A percentile compares a stretch with the other conserved stretches of the same genome.
Evolutionary conservation across 1,140 invertebrate genomes (phyloP).

Genomic region (Laupala kohalensis): DNA sequence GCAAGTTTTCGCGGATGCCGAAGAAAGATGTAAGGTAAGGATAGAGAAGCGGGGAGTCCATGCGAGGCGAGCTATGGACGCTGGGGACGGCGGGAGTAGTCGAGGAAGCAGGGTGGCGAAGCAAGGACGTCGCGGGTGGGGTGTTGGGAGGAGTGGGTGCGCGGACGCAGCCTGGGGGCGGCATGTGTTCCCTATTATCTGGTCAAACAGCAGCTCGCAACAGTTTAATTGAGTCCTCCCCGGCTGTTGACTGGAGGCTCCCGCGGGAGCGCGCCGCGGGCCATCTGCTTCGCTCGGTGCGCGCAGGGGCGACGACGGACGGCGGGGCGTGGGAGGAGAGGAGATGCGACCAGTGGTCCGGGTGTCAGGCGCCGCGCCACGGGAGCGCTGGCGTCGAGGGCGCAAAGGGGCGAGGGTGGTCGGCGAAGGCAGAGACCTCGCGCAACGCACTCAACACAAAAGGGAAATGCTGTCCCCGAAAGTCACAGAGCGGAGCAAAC

Average conservation of each 20-base stretch:
- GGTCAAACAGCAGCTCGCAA: constrained; percentile 5
- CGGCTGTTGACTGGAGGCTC: constrained; percentile 1
- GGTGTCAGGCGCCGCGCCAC: too few relatives aligned
- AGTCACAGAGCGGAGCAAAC: too few relatives aligned
- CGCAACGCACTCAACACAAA: too few relatives aligned
- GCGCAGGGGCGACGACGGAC: too few relatives aligned
- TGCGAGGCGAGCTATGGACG: background rate
- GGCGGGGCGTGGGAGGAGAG: too few relatives aligned
- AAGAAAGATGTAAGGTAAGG: too few relatives aligned
- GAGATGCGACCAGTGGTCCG: too few relatives aligned
- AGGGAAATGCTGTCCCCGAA: too few relatives aligned
- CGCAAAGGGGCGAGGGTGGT: too few relatives aligned
- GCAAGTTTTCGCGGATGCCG: too few relatives aligned
- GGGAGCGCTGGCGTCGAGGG: background rate
- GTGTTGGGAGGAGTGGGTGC: background rate
- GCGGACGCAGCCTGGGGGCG: background rate
- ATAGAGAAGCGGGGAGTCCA: too few relatives aligned
- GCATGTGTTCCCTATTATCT: background rate
- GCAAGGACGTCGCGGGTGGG: too few relatives aligned
- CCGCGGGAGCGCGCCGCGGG: background rate
- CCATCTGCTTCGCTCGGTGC: background rate
- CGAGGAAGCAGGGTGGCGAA: background rate
- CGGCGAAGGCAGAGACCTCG: background rate
- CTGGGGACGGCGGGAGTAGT: background rate
- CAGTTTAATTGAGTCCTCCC: constrained; percentile 8